Base-by-base conservation (phyloP, 2,888 invertebrate species). In the Diadegma fenestrale region DNA sequence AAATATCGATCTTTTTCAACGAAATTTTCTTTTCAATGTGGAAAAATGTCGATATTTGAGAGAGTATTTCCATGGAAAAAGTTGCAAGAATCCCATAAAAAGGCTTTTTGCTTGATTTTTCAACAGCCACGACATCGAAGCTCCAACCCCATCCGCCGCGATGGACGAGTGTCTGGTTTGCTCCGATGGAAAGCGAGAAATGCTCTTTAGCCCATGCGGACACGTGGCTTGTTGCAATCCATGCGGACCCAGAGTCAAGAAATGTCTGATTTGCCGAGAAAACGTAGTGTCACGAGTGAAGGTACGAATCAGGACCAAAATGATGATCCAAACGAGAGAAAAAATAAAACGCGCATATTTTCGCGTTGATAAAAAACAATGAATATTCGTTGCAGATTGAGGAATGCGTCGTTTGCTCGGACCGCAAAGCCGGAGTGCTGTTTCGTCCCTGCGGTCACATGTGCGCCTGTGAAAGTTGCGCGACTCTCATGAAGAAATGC, bases 371-470 rank as follows among this genome's bases (percentile, higher is more conserved):
- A 6, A 22, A 66, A 26, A 58, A 37, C 41, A 2, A 37, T 51
- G 17, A 19, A 64, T 19, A n/a, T 51, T 54, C 22, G 37, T 68
- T 14, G 51, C 95, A 97, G 96, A 98, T 99, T 93, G 98, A 98
- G 94, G 99, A 99, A 95, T 99, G 99, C 94, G 96, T 99, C 88
- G 99, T 99, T 54, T 99, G 99, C 94, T 98, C 98, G 22, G 98
- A 98, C 94, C 97, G 98, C 94, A 97, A 98, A 91, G 98, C 99
- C 33, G 96, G 97, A 26, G 97, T 98, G 79, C 95, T 99, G 93
- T 99, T 99, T 95, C 97, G 97, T 89, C 99, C 99, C 37, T 99
- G 99, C 94, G 97, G 98, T 75, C 99, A 99, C 95, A 98, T 99
- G 96, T 97, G 97, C 95, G 98, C 97, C 26, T 98, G 98, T 95